Conservation (phyloP, 2,888 invertebrate genomes). For the Lumbricus terrestris region DNA sequence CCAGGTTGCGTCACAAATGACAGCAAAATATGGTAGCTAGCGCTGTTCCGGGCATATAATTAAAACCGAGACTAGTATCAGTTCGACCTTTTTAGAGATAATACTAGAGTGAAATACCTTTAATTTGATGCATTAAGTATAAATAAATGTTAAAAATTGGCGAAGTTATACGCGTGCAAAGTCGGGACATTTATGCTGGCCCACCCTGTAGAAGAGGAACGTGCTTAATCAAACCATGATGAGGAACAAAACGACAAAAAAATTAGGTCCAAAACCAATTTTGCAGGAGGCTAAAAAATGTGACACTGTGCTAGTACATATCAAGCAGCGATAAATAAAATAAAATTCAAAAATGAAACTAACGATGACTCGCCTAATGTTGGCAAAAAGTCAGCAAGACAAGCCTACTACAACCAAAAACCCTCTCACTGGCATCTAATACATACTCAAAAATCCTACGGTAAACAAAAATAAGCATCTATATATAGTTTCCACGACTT, state of each 20-base stretch:
- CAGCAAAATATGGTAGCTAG: no score
- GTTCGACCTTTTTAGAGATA: no score
- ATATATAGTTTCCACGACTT: background rate
- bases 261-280: background rate
- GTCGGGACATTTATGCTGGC: no score
- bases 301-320: background rate
- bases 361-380: conserved; percentile 3
- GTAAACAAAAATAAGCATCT: conserved; percentile 3
- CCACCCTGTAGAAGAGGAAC: background rate
- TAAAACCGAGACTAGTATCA: no score
- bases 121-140: no score
- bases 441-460: background rate
- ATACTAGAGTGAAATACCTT: no score
- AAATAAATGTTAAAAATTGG: no score
- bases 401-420: background rate
- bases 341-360: background rate
- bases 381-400: background rate
- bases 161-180: no score
- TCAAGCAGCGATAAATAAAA: background rate
- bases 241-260: background rate
- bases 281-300: background rate
- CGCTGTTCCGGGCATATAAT: no score
- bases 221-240: background rate
- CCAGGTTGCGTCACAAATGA: no score
- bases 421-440: background rate